phyloP scores from a whole-genome alignment of 2,888 invertebrate species.

The Adineta ricciae region DNA sequence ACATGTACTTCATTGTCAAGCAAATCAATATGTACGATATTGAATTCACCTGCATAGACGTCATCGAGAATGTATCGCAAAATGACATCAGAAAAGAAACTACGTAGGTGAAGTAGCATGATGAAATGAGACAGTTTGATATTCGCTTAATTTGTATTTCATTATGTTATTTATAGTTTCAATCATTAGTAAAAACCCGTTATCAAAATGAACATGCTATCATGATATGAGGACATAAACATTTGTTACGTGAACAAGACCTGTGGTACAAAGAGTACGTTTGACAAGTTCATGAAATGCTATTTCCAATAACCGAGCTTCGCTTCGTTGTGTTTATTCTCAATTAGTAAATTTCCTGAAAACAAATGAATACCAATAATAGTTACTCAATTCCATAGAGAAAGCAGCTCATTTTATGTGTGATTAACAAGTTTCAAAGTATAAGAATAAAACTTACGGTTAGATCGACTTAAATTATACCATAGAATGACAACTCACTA shows the following conservation, averaged over 20 bases:
- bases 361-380: background rate
- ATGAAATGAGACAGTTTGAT: too few species aligned
- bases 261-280: background rate
- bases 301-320: background rate
- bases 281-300: background rate
- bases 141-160: background rate
- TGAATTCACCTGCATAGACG: background rate
- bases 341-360: background rate
- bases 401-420: too few species aligned
- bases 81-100: too few species aligned
- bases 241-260: background rate
- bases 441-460: too few species aligned
- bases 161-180: background rate
- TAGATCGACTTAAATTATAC: too few species aligned
- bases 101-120: too few species aligned
- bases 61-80: background rate
- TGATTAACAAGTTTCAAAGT: too few species aligned
- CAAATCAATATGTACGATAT: too few species aligned
- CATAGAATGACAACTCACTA: background rate
- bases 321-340: background rate
- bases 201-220: too few species aligned
- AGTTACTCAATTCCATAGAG: background rate
- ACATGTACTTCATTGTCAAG: background rate
- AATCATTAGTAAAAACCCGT: background rate
- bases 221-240: too few species aligned